phyloP scores from a whole-genome alignment of 1,140 invertebrate species.

The Philopotamus ludificatus region DNA sequence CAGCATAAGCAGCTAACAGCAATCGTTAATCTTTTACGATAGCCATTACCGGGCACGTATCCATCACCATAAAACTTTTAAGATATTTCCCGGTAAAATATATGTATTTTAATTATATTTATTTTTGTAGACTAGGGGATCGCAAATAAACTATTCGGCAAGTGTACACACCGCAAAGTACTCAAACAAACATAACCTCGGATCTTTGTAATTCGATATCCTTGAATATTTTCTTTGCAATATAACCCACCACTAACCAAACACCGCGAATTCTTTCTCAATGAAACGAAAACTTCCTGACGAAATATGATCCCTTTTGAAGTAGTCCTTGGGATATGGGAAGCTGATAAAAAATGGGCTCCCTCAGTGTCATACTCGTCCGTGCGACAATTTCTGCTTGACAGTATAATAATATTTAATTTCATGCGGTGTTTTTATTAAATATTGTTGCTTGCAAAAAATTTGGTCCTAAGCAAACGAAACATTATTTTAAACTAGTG shows the following conservation, averaged over 20 bases:
- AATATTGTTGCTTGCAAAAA: too few relatives aligned
- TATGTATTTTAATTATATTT: background rate
- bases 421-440: background rate
- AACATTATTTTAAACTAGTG: too few relatives aligned
- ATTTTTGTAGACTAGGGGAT: background rate
- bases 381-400: background rate
- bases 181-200: slow-evolving; percentile 27
- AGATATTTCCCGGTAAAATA: background rate
- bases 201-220: slow-evolving; percentile 1
- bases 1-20: too few relatives aligned
- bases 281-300: slow-evolving; percentile 1
- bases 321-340: background rate
- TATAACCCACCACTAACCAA: background rate
- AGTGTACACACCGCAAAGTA: slow-evolving; percentile 12
- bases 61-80: slow-evolving; percentile 12
- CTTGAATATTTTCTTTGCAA: slow-evolving; percentile 3
- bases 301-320: slow-evolving; percentile 10
- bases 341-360: background rate
- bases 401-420: background rate
- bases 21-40: slow-evolving; percentile 7
- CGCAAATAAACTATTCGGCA: slow-evolving; percentile 32
- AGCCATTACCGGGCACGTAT: background rate
- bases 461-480: too few relatives aligned
- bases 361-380: background rate
- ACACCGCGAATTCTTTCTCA: background rate